Percentiles rank a stretch among this genome's conserved stretches.
These are phyloP conservation scores for Branchellion lobata DNA, from an alignment of 2,888 invertebrate species.

Conservation along the genomic window DNA sequence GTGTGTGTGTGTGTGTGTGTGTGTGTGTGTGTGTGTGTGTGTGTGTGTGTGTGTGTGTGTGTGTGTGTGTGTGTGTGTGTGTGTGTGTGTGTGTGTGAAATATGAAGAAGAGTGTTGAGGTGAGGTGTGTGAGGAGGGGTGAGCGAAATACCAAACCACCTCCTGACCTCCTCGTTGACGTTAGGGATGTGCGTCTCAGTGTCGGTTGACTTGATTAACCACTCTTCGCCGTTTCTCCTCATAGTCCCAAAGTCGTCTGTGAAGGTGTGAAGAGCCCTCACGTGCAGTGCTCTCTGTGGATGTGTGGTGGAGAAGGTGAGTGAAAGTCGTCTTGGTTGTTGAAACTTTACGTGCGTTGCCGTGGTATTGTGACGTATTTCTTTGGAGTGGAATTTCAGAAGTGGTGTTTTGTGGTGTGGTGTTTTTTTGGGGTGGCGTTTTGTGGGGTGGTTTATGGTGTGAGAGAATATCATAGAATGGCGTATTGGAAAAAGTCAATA, in stretches of 20 bases:
- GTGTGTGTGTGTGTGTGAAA: no score
- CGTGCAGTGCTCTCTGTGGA: constrained; percentile 63
- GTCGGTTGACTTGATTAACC: constrained; percentile 64
- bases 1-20: no score
- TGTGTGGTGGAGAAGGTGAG: neutral
- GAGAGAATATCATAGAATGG: no score
- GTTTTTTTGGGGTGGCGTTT: neutral
- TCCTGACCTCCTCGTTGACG: constrained; percentile 65
- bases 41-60: no score
- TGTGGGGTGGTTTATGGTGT: neutral
- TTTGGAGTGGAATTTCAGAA: neutral
- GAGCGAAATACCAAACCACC: no score
- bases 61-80: no score
- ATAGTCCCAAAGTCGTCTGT: constrained; percentile 62
- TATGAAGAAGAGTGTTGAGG: no score
- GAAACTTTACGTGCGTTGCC: no score
- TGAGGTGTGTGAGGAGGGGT: no score
- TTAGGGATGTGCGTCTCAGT: constrained; percentile 65
- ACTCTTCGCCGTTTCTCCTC: constrained; percentile 65
- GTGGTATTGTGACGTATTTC: no score
- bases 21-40: no score
- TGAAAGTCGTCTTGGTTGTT: neutral
- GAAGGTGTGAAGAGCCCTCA: constrained; percentile 63
- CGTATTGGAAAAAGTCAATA: no score
- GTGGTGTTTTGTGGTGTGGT: neutral